These are phyloP conservation scores for Anguilla obscura DNA, from an alignment of 2,797 vertebrate genomes.

Conservation along the genomic window DNA sequence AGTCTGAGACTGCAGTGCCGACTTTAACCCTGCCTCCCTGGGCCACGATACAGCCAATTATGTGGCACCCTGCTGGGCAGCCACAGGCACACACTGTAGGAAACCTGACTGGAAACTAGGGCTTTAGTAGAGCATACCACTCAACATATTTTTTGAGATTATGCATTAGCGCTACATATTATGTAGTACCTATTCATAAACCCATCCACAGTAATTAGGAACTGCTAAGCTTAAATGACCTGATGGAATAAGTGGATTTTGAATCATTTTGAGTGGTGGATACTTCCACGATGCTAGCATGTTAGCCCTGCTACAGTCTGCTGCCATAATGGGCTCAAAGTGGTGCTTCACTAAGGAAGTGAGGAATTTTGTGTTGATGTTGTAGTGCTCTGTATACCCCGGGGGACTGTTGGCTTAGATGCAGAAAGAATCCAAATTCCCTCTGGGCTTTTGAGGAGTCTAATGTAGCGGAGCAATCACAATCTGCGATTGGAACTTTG, in stretches of 20 bases:
- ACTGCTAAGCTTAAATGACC: background rate
- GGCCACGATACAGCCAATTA: background rate
- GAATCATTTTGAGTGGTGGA: background rate
- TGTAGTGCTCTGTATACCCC: background rate
- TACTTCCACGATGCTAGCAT: background rate
- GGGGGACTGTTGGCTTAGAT: background rate
- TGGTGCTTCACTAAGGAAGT: background rate
- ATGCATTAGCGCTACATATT: background rate
- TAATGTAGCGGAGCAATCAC: background rate
- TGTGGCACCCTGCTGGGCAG: background rate
- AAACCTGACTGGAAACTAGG: background rate
- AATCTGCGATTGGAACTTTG: background rate
- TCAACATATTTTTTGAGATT: constrained; percentile 1
- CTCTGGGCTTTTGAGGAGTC: background rate
- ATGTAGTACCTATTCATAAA: background rate
- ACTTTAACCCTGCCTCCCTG: background rate
- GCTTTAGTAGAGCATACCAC: background rate
- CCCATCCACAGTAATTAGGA: background rate
- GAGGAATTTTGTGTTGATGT: background rate
- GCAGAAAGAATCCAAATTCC: background rate
- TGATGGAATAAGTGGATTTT: background rate
- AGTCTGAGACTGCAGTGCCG: background rate
- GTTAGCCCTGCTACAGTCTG: background rate
- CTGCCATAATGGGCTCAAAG: background rate
- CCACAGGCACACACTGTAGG: background rate